These are phyloP conservation scores for Serranus cabrilla DNA, from an alignment of 2,797 vertebrate genomes.

Conservation along the genomic window DNA sequence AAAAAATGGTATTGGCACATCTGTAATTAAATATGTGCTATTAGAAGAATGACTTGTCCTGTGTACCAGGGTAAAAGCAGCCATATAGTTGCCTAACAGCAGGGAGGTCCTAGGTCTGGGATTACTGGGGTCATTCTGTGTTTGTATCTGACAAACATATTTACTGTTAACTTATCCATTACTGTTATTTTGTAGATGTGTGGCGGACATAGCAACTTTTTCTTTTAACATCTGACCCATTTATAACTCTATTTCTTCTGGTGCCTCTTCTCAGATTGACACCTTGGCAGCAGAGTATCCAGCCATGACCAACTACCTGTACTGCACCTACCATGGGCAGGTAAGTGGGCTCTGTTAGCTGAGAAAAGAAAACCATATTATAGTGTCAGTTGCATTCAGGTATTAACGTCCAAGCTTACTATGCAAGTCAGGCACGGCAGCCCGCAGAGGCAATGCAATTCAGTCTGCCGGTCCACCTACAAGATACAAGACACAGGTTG, in stretches of 20 bases:
- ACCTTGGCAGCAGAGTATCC: constrained; percentile 96
- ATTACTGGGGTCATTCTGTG: background rate
- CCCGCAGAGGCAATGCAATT: too few species aligned
- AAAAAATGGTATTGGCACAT: too few species aligned
- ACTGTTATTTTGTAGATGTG: background rate
- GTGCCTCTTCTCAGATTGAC: constrained; percentile 88
- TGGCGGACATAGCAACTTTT: background rate
- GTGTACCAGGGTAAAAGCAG: too few species aligned
- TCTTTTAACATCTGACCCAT: background rate
- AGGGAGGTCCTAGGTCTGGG: background rate
- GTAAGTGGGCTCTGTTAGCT: constrained; percentile 78
- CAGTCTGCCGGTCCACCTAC: too few species aligned
- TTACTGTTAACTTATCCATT: background rate
- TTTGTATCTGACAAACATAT: background rate
- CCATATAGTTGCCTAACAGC: background rate
- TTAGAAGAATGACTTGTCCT: too few species aligned
- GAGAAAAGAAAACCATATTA: background rate
- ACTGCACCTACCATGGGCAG: constrained; percentile 93
- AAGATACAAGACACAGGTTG: too few species aligned
- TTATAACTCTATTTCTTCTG: background rate
- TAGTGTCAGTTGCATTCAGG: too few species aligned
- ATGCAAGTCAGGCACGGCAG: too few species aligned
- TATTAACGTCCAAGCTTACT: too few species aligned
- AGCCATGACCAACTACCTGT: constrained; percentile 95
- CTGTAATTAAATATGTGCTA: too few species aligned